phyloP scores from a whole-genome alignment of 2,888 invertebrate species.

The Apodemia mormo region DNA sequence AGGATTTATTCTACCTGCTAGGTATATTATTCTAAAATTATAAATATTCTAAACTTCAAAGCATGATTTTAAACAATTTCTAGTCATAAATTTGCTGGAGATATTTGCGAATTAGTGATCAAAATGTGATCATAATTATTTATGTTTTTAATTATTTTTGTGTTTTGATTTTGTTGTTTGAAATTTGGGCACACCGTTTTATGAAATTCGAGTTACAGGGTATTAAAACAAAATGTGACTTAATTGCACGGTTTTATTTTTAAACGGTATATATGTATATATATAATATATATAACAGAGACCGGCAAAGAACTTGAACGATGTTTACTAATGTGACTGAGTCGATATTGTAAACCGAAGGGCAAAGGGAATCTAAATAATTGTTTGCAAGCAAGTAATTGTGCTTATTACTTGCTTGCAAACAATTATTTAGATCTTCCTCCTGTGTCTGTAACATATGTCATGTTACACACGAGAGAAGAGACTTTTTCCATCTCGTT shows the following conservation, averaged over 20 bases:
- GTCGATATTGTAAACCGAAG: too few species aligned
- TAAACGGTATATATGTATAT: background rate
- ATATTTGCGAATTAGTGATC: constrained; percentile 48
- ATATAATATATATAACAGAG: background rate
- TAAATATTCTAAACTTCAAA: background rate
- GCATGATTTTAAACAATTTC: constrained; percentile 45
- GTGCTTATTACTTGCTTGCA: too few species aligned
- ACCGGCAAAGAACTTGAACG: background rate
- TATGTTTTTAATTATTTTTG: constrained; percentile 38
- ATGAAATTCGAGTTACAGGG: constrained; percentile 33
- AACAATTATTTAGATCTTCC: too few species aligned
- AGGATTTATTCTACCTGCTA: constrained; percentile 5
- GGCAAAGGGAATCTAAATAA: too few species aligned
- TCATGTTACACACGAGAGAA: too few species aligned
- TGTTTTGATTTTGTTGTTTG: constrained; percentile 18
- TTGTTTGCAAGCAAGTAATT: too few species aligned
- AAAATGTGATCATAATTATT: constrained; percentile 39
- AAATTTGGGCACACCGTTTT: constrained; percentile 14
- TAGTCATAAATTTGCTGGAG: constrained; percentile 69
- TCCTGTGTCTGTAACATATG: too few species aligned
- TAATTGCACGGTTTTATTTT: constrained; percentile 4
- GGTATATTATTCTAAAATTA: background rate
- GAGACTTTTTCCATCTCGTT: too few species aligned
- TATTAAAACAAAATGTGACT: constrained; percentile 24
- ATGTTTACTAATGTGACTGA: too few species aligned